These are phyloP conservation scores for Petromus typicus DNA, from an alignment of 2,113 vertebrate genomes.

Conservation along the genomic window DNA sequence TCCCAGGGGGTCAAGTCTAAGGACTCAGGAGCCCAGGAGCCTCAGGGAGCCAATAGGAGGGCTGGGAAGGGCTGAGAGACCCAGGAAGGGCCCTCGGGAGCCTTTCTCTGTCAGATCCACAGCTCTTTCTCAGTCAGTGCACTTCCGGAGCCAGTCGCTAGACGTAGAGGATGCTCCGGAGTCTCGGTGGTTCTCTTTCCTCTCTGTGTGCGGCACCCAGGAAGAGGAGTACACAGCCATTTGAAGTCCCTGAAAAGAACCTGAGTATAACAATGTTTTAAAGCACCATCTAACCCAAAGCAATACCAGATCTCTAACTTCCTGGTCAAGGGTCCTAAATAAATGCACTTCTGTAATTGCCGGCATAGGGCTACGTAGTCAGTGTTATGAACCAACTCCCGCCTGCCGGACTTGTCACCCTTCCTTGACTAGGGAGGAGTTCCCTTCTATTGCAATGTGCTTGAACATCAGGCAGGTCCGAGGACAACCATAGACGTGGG, in stretches of 20 bases:
- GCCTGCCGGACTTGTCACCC: conserved; percentile 16
- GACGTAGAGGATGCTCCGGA: neutral
- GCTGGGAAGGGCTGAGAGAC: neutral
- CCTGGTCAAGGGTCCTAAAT: conserved; percentile 60
- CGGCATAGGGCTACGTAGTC: neutral
- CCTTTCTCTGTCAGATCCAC: neutral
- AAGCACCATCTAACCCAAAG: conserved; percentile 61
- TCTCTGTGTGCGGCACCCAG: neutral
- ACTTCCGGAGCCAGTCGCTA: neutral
- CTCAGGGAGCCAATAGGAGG: neutral
- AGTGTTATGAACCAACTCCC: conserved; percentile 59
- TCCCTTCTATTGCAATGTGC: conserved; percentile 51
- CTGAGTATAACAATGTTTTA: conserved; percentile 2
- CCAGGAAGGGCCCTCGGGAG: neutral
- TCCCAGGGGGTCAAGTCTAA: fast-evolving
- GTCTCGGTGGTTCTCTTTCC: neutral
- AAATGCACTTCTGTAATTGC: conserved; percentile 59
- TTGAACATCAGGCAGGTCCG: conserved; percentile 58
- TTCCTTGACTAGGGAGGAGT: conserved; percentile 54
- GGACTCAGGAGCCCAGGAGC: neutral
- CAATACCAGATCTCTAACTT: conserved; percentile 53
- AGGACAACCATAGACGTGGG: conserved; percentile 23
- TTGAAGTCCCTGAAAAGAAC: conserved; percentile 48
- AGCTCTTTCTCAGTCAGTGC: neutral
- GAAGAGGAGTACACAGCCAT: neutral